Evolutionary conservation across 2,113 vertebrate genomes (phyloP).

Genomic region (Nannospalax galili): DNA sequence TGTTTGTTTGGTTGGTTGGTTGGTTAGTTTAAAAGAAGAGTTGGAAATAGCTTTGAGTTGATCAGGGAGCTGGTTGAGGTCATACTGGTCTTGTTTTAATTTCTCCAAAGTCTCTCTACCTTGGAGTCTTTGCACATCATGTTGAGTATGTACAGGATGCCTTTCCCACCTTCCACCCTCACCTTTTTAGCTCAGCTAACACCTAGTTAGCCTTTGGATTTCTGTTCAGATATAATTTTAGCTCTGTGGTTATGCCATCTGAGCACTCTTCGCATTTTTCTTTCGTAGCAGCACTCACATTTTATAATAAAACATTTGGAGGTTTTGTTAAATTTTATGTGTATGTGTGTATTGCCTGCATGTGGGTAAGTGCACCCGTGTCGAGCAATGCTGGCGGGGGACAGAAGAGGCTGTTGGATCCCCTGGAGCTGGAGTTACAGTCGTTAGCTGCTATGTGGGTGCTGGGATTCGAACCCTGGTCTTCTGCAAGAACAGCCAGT

Average conservation of each 20-base stretch:
- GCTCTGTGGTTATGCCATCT: background rate
- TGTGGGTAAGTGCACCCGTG: too few relatives aligned
- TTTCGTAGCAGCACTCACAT: background rate
- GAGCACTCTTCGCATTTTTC: background rate
- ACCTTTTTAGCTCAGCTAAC: background rate
- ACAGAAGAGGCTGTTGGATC: too few relatives aligned
- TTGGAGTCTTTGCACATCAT: background rate
- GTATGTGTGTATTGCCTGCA: too few relatives aligned
- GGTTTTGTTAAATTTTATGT: too few relatives aligned
- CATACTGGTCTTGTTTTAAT: background rate
- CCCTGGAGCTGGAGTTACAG: too few relatives aligned
- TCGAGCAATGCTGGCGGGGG: too few relatives aligned
- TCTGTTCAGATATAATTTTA: background rate
- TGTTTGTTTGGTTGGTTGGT: too few relatives aligned
- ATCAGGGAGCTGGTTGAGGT: fast-evolving
- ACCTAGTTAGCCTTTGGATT: background rate
- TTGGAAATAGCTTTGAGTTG: background rate
- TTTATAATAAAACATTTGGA: background rate
- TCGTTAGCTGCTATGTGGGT: too few relatives aligned
- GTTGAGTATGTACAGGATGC: background rate
- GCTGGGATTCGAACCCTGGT: too few relatives aligned
- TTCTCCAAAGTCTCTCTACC: background rate
- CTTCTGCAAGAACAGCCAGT: too few relatives aligned
- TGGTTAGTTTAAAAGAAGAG: background rate
- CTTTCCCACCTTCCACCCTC: background rate